These are phyloP conservation scores for Eristalis arbustorum DNA, from an alignment of 2,888 invertebrate genomes.

Conservation along the genomic window DNA sequence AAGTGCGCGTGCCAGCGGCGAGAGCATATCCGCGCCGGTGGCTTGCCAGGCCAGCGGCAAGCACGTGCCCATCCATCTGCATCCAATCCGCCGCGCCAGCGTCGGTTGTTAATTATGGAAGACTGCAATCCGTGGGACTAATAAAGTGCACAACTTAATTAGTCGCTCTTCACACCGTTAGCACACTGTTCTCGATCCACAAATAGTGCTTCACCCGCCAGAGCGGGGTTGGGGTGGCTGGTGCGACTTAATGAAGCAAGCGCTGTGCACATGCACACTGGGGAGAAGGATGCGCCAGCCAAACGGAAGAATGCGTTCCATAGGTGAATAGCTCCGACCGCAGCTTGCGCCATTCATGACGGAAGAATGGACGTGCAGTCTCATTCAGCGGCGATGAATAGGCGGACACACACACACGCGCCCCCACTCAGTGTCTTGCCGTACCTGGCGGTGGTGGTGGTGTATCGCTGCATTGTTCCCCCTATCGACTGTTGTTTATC, in stretches of 20 bases:
- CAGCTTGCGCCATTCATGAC: conserved; percentile 42
- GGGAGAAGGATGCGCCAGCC: conserved; percentile 28
- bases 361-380: conserved; percentile 33
- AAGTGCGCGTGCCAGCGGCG: background rate
- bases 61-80: background rate
- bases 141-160: conserved; percentile 53
- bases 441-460: background rate
- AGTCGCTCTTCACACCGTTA: conserved; percentile 55
- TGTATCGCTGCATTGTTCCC: conserved; percentile 7
- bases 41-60: background rate
- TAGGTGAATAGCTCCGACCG: conserved; percentile 41
- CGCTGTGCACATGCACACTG: conserved; percentile 1
- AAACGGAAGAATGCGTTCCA: conserved; percentile 62
- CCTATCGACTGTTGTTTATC: conserved; percentile 44
- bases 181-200: conserved; percentile 49
- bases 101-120: conserved; percentile 45
- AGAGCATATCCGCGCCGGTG: background rate
- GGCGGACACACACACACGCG: conserved; percentile 29
- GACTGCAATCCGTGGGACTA: conserved; percentile 43
- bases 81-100: conserved; percentile 15
- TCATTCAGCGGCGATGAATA: conserved; percentile 50
- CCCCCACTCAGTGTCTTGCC: background rate
- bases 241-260: conserved; percentile 43
- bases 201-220: conserved; percentile 1
- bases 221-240: background rate